Evolutionary conservation across 2,888 invertebrate species (phyloP), one percentile per base, ranked within the genome.

Genomic region (Latrodectus elegans): DNA sequence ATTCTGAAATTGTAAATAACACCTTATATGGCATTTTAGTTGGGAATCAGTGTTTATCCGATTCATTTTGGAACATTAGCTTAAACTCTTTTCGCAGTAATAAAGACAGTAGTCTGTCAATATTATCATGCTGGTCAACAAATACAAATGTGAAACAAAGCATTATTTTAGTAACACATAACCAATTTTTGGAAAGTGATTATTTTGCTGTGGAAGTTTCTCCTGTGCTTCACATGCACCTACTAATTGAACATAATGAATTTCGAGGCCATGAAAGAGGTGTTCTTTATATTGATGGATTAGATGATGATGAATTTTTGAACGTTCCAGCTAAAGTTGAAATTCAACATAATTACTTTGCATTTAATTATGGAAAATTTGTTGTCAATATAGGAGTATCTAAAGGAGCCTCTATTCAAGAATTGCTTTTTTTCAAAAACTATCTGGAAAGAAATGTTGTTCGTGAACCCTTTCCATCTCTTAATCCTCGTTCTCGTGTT

Each of bases 401-500:
- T 0, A 96, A 98, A 0, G 97, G 97, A 91, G 96, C 96, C 89
- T 95, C 95, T 86, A 93, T 94, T 0, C 99, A 99, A 91, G 94
- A 94, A 79, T 92, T 98, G 73, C 92, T 96, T 14, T 97, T 99
- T 91, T 96, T 96, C 0, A 95, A 96, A 91, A 99, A 99, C 92
- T 96, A 95, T 91, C 94, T 99, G 3, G 94, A 95, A 89, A 95
- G 96, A 85, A 99, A 99, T 92, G 95, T 94, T 90, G 95, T 99
- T 14, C 94, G 94, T 22, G 97, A 99, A 92, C 96, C 97, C 0
- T 98, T 96, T 92, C 94, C 95, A 0, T 94, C 94, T 90, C 92
- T 99, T 68, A 96, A 96, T 90, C 97, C 99, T 0, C 94, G 99
- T 90, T 97, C 97, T 89, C 94, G 96, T 90, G 98, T 99, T 0